Conservation (phyloP, 2,113 vertebrate genomes). For the Spilogale gracilis region DNA sequence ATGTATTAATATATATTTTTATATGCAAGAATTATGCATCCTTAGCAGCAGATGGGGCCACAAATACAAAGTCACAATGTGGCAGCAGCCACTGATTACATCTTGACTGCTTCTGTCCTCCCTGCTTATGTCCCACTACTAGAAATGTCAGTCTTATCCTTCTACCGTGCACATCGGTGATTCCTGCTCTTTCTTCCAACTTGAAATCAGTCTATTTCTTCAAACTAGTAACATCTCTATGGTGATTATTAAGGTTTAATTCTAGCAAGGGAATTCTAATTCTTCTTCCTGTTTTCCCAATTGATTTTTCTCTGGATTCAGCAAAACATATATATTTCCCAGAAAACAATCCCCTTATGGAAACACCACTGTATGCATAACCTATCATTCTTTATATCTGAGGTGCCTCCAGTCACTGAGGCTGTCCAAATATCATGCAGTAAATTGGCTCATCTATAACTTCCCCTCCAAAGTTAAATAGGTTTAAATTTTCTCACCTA, state of each 20-base stretch:
- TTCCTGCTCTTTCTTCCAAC: constrained; percentile 32
- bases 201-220: neutral
- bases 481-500: neutral
- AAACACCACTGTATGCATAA: neutral
- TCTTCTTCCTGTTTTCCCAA: constrained; percentile 6
- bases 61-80: neutral
- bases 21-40: constrained; percentile 15
- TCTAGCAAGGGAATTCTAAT: neutral
- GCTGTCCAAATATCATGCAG: neutral
- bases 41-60: neutral
- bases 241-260: constrained; percentile 34
- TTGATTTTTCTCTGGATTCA: neutral
- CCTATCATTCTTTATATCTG: neutral
- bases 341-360: neutral
- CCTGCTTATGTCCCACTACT: neutral
- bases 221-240: neutral
- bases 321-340: constrained; percentile 26
- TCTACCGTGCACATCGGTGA: neutral
- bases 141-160: neutral
- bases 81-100: neutral
- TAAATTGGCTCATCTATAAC: neutral
- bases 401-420: neutral
- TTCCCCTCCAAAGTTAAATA: neutral
- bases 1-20: constrained; percentile 53
- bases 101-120: neutral